A percentile compares a stretch with the other conserved stretches of the same genome.
These are phyloP conservation scores for Phrynocephalus forsythii DNA, from an alignment of 2,797 vertebrate genomes.

Conservation along the genomic window DNA sequence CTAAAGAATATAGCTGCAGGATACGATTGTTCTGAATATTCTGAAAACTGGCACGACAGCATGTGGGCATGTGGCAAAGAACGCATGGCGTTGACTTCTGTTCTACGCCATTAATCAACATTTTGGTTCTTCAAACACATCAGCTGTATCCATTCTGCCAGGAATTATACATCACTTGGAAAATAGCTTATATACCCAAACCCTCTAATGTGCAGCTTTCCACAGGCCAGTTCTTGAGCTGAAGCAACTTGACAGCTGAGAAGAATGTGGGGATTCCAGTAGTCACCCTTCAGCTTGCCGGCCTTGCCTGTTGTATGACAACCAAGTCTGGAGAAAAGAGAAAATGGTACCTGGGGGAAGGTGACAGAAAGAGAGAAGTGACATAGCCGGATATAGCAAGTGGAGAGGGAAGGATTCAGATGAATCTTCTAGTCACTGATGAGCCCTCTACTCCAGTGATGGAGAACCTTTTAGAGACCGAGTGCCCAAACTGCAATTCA, in stretches of 20 bases:
- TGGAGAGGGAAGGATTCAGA: not conserved
- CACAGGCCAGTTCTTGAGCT: conserved; percentile 37
- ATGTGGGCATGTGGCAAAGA: not conserved
- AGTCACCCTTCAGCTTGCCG: conserved; percentile 2
- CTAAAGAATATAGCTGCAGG: not conserved
- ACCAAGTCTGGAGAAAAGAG: not conserved
- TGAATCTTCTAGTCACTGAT: not conserved
- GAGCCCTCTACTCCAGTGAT: no score
- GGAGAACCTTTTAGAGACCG: no score
- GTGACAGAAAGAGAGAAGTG: not conserved
- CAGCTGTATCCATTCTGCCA: conserved; percentile 46
- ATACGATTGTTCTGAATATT: not conserved
- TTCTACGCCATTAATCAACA: conserved; percentile 46
- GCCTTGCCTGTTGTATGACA: conserved; percentile 7
- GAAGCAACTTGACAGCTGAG: conserved; percentile 24
- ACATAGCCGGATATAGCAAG: not conserved
- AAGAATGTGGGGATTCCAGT: conserved; percentile 3
- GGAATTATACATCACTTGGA: conserved; percentile 28
- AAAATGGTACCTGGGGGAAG: conserved; percentile 17
- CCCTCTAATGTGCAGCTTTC: accelerated
- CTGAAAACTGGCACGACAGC: not conserved
- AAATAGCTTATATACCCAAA: not conserved
- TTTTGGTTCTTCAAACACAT: not conserved
- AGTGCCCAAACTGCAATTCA: no score
- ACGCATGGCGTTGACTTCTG: conserved; percentile 15